Evolutionary conservation across 1,140 invertebrate species (phyloP), one percentile per base, ranked within the genome.

Genomic region (Hormaphis cornu): DNA sequence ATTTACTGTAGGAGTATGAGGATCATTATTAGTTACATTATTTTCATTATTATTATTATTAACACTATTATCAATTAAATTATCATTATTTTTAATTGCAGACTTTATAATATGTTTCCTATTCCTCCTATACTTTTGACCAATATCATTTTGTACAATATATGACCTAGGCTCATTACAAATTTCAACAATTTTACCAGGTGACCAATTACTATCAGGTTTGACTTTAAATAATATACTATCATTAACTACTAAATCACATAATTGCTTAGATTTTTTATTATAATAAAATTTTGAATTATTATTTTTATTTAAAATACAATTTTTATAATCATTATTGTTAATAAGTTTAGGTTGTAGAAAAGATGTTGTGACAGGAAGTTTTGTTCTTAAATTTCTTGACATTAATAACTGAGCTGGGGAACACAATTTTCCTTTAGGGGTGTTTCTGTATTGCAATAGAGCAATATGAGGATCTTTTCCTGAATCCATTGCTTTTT

Each of bases 391-490:
- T 52, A 69, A 52, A 35, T 69, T 69, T 14, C 26, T 50, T 26
- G 50, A 52, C 16, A 30, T 53, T 1, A 53, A 9, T 0, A 71
- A 18, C 22, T 42, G 28, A 46, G 53, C 28, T 44, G 63, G 71
- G 12, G 40, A 56, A 30, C n/a, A 28, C 18, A 50, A 24, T 9
- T 53, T 42, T 7, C 20, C 42, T 50, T 69, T 69, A 37, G 48
- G 24, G 35, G 56, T 40, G 16, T 70, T 70, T 46, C 69, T 37
- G 28, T 59, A 22, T 22, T 72, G 50, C n/a, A 72, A 20, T n/a
- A 72, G n/a, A 37, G 69, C 44, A 37, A 70, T 35, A n/a, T 69
- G 33, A 20, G 35, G 44, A 24, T 70, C 69, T 46, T 18, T 24
- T 20, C 44, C 44, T 30, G 3, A n/a, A 20, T 71, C 52, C 3